phyloP scores from a whole-genome alignment of 2,113 vertebrate species.

The Glaucidium brasilianum region DNA sequence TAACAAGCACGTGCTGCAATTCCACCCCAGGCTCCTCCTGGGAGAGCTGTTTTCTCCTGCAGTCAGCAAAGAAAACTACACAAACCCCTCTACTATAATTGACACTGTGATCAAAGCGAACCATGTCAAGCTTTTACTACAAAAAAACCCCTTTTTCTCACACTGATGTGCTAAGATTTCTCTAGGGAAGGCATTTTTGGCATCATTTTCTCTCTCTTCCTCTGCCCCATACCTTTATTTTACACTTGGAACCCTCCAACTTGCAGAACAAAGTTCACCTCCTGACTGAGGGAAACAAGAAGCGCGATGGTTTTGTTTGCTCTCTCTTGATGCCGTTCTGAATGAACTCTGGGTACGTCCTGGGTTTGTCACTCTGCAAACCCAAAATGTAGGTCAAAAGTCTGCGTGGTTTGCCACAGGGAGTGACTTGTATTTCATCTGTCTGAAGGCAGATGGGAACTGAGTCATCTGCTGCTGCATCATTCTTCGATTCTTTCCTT shows the following conservation, averaged over 20 bases:
- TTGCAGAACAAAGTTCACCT: background rate
- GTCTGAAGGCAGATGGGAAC: conserved; percentile 22
- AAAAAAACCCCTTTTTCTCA: accelerated
- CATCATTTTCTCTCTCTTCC: background rate
- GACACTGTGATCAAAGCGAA: background rate
- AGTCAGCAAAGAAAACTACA: background rate
- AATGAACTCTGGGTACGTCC: background rate
- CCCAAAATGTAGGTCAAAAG: conserved; percentile 22
- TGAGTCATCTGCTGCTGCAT: conserved; percentile 42
- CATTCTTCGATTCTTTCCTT: background rate
- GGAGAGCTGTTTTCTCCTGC: background rate
- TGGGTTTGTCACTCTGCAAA: background rate
- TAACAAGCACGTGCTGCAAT: background rate
- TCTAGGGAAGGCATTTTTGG: background rate
- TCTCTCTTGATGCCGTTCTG: background rate
- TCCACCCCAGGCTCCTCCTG: background rate
- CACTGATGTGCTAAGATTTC: background rate
- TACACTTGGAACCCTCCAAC: background rate
- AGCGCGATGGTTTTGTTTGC: accelerated
- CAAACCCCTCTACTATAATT: background rate
- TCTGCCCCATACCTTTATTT: background rate
- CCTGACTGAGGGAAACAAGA: background rate
- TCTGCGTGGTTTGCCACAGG: background rate
- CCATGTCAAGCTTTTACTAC: background rate
- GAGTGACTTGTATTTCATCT: background rate